phyloP scores from a whole-genome alignment of 1,140 invertebrate genomes.

The Lordiphosa mommai region DNA sequence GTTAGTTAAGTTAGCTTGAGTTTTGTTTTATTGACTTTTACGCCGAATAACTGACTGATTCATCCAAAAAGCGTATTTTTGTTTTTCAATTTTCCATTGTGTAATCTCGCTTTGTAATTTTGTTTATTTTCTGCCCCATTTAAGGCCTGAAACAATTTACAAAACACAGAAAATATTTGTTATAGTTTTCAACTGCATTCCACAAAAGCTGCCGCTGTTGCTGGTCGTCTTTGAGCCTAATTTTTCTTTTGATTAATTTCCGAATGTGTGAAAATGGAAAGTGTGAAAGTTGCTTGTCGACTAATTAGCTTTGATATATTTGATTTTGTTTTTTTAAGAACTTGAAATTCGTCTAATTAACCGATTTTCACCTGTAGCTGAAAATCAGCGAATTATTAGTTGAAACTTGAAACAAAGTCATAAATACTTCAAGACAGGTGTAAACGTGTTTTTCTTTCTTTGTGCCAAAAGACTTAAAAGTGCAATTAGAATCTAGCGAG shows the following conservation, averaged over 20 bases:
- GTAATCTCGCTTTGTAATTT: too few relatives aligned
- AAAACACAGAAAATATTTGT: constrained; percentile 37
- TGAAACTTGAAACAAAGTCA: constrained; percentile 30
- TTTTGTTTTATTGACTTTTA: too few relatives aligned
- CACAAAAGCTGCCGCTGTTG: constrained; percentile 5
- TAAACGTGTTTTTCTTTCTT: constrained; percentile 48
- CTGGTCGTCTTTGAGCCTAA: constrained; percentile 15
- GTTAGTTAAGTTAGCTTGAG: too few relatives aligned
- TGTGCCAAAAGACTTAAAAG: constrained; percentile 28
- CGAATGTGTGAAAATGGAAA: constrained; percentile 66
- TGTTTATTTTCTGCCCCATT: constrained; percentile 22
- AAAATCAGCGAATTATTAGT: constrained; percentile 59
- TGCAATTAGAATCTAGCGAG: constrained; percentile 50
- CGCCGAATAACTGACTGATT: too few relatives aligned
- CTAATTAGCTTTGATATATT: constrained; percentile 69
- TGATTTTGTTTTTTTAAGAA: constrained; percentile 26
- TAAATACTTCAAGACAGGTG: constrained; percentile 29
- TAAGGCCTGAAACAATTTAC: constrained; percentile 33
- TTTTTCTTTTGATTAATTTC: constrained; percentile 60
- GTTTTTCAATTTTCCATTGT: too few relatives aligned
- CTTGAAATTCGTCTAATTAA: constrained; percentile 63
- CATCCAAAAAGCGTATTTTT: too few relatives aligned
- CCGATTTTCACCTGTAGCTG: constrained; percentile 46
- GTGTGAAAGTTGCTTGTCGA: constrained; percentile 64
- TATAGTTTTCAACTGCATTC: constrained; percentile 47